Evolutionary conservation across 2,888 invertebrate species (phyloP).

Genomic region (Plemyria rubiginata): DNA sequence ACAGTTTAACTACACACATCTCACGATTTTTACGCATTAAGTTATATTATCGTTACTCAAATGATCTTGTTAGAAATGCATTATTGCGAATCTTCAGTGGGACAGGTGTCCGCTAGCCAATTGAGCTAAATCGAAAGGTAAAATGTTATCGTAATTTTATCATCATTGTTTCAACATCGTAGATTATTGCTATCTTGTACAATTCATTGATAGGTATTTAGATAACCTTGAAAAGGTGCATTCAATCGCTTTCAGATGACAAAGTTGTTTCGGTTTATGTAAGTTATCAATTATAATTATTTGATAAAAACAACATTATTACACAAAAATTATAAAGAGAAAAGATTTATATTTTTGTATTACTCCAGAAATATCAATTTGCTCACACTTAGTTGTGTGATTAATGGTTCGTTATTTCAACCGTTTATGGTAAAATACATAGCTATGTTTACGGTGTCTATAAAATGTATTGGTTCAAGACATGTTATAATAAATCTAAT

Average conservation of each 20-base stretch:
- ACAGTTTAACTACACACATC: not conserved
- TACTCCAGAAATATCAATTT: no score
- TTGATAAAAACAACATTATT: no score
- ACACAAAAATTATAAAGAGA: no score
- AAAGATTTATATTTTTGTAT: no score
- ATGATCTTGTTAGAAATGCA: not conserved
- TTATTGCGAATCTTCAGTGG: not conserved
- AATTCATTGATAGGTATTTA: constrained; percentile 61
- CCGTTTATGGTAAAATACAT: constrained; percentile 24
- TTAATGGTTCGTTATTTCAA: constrained; percentile 19
- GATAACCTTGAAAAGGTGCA: constrained; percentile 56
- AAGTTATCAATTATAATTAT: not conserved
- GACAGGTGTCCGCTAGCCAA: not conserved
- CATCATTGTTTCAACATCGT: constrained; percentile 41
- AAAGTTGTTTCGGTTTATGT: constrained; percentile 6
- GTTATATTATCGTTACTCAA: not conserved
- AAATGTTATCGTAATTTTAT: constrained; percentile 39
- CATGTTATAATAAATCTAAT: not conserved
- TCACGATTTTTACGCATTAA: no score
- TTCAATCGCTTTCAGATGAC: constrained; percentile 29
- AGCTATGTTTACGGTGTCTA: constrained; percentile 32
- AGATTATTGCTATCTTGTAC: constrained; percentile 52
- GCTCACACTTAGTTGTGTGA: not conserved
- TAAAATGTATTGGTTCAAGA: constrained; percentile 30
- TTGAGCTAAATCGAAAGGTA: constrained; percentile 16